Evolutionary conservation across 2,113 vertebrate genomes (phyloP), one percentile per base, ranked within the genome.

Genomic region (Oreochromis tanganicae): DNA sequence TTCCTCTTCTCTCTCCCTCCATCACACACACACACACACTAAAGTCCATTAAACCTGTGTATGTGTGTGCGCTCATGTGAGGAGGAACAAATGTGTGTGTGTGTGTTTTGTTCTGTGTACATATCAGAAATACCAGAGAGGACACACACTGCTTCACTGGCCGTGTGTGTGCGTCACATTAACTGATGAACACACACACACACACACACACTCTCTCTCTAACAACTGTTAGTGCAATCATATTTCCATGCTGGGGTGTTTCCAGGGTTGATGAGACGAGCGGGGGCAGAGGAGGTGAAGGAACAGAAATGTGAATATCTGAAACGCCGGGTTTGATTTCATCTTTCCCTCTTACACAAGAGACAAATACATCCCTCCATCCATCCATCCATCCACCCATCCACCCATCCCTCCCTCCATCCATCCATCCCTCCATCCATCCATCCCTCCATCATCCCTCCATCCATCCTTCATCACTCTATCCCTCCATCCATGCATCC

Each of bases 121-220:
- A 91, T 92, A 82, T 91, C 75, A 89, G 87, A 19, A 68, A 80
- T 91, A 6, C 89, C 87, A 82, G 56, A 81, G 38, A 83, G n/a
- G n/a, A 81, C 56, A 87, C 52, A 66, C 52, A 21, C 63, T 41
- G 63, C 11, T n/a, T 41, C 34, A 38, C 63, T 21, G 19, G 19
- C 34, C 13, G 36, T 68, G 63, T 54, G 52, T 68, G 61, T 19
- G 59, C 3, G 34, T 68, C 36, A 41, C 63, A 14, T 21, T 68
- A 68, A 41, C 34, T 41, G 63, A 71, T 66, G 32, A 38, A 38
- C 61, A n/a, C 17, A 66, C 29, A 36, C 34, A 41, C 29, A 34
- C 27, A 32, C 27, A 59, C 32, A 66, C 57, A 61, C 2, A 32
- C 27, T 3, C 27, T 11, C 2, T 13, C 32, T 4, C 9, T 19